Base-by-base conservation (phyloP, 2,797 vertebrate species). In the Tolypeutes matacus region DNA sequence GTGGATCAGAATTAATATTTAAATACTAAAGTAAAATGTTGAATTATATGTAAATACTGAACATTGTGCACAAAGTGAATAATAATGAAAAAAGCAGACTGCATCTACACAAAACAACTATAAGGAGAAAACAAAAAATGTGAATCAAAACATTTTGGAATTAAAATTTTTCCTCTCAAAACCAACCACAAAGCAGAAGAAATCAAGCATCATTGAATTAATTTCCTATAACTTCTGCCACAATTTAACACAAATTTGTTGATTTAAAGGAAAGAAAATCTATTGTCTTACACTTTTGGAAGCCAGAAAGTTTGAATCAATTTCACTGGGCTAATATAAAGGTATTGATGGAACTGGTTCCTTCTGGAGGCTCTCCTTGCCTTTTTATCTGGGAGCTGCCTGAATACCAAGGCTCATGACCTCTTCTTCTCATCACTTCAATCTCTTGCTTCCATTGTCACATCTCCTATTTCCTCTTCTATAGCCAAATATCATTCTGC, bases 91-190 rank as follows among this genome's bases (percentile, higher is more conserved):
- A 85, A 34, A 51, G 4, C 2, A 75, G 17, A 49, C 12, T 29
- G 9, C 23, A 49, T 46, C 29, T 42, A 75, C 9, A 58, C 31
- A 53, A 80, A 65, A 73, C 13, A 73, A 27, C 7, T 69, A n/a
- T 64, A 53, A 92, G 15, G 29, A 72, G 25, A 78, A 95, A 36
- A 81, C 10, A 81, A 93, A 82, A 6, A 53, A 82, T 13, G 20
- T 5, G 1, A 88, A 67, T 65, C 9, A 90, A 69, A 75, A 64
- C 34, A 64, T 80, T 75, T 80, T 13, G 27, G 5, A 18, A 69
- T 88, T 39, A 46, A 13, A 82, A 76, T 8, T 21, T 91, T 95
- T 80, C 34, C 39, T 86, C 67, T 81, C 27, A 25, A 78, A 85
- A 73, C 56, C 69, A 91, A 82, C 34, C 23, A 39, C 18, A 73